Evolutionary conservation across 2,797 vertebrate species (phyloP).

Genomic region (Garrulus glandarius): DNA sequence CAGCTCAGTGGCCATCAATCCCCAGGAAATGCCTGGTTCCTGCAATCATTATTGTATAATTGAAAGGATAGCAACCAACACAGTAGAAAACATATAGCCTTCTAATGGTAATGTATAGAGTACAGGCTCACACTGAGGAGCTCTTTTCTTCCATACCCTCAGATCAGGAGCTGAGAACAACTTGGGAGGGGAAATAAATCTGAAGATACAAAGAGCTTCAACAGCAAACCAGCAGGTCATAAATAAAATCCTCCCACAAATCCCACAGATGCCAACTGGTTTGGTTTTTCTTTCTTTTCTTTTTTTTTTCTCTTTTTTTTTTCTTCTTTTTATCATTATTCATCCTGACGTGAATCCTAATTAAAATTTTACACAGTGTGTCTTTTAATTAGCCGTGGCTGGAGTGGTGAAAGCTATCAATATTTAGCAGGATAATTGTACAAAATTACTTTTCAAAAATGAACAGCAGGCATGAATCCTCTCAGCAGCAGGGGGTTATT

Average conservation of each 20-base stretch:
- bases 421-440: slow-evolving; percentile 78
- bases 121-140: not conserved
- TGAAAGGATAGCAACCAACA: slow-evolving; percentile 13
- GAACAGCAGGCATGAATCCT: slow-evolving; percentile 72
- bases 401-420: slow-evolving; percentile 73
- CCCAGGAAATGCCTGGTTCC: not conserved
- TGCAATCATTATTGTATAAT: not conserved
- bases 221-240: slow-evolving; percentile 36
- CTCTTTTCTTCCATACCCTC: not conserved
- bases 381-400: slow-evolving; percentile 75
- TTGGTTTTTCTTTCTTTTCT: not conserved
- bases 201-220: slow-evolving; percentile 33
- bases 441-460: slow-evolving; percentile 73
- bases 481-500: slow-evolving; percentile 67
- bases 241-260: slow-evolving; percentile 45
- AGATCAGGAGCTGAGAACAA: slow-evolving; percentile 10
- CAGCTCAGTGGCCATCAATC: not conserved
- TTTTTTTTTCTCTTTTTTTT: not conserved
- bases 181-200: slow-evolving; percentile 49
- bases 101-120: not conserved
- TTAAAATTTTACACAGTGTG: slow-evolving; percentile 78
- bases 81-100: not conserved
- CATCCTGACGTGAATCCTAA: slow-evolving; percentile 73
- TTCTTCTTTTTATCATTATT: slow-evolving; percentile 22
- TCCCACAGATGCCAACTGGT: not conserved